A percentile compares a stretch with the other conserved stretches of the same genome.
phyloP scores from a whole-genome alignment of 2,113 vertebrate genomes.

The Lichenostomus cassidix region DNA sequence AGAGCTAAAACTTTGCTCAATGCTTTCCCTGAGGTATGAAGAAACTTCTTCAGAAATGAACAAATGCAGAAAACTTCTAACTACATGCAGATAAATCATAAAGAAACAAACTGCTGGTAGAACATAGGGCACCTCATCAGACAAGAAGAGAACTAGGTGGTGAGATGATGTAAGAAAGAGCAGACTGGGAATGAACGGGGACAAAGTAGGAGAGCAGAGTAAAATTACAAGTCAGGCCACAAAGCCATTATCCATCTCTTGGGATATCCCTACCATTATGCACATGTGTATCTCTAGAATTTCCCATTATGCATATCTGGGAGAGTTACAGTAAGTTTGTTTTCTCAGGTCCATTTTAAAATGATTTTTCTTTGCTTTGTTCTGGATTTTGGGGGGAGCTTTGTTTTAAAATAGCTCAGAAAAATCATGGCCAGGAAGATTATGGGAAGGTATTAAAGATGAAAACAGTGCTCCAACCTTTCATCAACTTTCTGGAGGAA shows the following conservation, averaged over 20 bases:
- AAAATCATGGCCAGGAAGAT: background rate
- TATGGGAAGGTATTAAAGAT: background rate
- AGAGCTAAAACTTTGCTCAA: background rate
- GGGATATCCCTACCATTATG: background rate
- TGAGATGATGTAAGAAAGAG: background rate
- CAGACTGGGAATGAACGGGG: background rate
- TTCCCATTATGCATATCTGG: background rate
- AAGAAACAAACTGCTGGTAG: background rate
- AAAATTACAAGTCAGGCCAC: background rate
- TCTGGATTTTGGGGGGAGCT: accelerated
- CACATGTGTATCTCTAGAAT: background rate
- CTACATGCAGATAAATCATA: background rate
- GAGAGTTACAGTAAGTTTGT: background rate
- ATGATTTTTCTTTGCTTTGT: background rate
- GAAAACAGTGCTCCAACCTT: background rate
- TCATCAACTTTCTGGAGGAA: background rate
- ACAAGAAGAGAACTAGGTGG: background rate
- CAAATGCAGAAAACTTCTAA: background rate
- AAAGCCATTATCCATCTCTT: background rate
- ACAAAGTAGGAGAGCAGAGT: background rate
- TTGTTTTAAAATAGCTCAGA: background rate
- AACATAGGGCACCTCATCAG: background rate
- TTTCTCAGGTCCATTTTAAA: background rate
- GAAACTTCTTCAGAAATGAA: background rate
- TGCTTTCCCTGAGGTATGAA: background rate